Evolutionary conservation across 53 echinoderm and acorn worm genomes (phyloP).

Genomic region (Arbacia lixula): DNA sequence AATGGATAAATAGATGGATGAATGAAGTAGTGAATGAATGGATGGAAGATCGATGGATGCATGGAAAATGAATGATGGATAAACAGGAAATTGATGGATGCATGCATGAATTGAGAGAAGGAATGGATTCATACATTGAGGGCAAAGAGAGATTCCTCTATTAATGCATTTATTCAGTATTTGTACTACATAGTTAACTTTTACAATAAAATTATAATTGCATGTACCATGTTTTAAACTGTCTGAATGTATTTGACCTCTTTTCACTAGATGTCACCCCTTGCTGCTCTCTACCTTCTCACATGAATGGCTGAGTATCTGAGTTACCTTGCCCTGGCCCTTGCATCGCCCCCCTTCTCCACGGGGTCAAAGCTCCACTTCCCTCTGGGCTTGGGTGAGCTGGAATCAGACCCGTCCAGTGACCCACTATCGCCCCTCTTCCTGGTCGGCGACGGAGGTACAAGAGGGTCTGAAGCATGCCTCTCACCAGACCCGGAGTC

Average conservation of each 20-base stretch:
- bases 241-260: too few species aligned
- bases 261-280: background rate
- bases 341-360: constrained; percentile 54
- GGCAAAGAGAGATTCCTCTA: too few species aligned
- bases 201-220: background rate
- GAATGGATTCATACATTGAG: too few species aligned
- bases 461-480: constrained; percentile 1
- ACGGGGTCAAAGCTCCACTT: constrained; percentile 78
- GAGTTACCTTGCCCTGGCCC: constrained; percentile 63
- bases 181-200: background rate
- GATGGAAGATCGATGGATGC: too few species aligned
- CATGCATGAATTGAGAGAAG: too few species aligned
- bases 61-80: too few species aligned
- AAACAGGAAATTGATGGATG: too few species aligned
- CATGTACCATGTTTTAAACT: background rate
- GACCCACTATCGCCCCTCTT: constrained; percentile 33
- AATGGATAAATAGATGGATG: too few species aligned
- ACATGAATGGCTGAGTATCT: background rate
- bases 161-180: too few species aligned
- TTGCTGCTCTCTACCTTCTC: background rate
- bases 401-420: constrained; percentile 9
- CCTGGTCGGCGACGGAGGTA: constrained; percentile 10
- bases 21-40: too few species aligned
- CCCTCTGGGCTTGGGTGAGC: constrained; percentile 44
- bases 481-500: background rate